Percentiles rank a stretch among this genome's conserved stretches.
Evolutionary conservation across 1,140 invertebrate genomes (phyloP).

Genomic region (Meloidogyne chitwoodi): DNA sequence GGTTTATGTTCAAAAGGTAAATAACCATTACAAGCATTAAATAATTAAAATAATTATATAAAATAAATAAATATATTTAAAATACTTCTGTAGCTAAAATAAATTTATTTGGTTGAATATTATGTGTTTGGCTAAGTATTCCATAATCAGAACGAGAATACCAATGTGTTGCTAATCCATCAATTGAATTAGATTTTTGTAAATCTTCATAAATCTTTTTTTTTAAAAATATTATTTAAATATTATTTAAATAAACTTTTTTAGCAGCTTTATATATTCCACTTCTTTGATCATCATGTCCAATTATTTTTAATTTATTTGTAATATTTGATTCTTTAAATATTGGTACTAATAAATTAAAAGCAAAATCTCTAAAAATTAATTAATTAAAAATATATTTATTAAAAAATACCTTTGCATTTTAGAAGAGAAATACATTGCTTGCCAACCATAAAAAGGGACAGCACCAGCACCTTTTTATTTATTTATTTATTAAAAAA

Average conservation of each 20-base stretch:
- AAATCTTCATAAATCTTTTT: not conserved
- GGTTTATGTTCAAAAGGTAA: slow-evolving; percentile 23
- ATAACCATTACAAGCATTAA: slow-evolving; percentile 31
- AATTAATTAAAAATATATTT: not conserved
- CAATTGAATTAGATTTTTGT: slow-evolving; percentile 67
- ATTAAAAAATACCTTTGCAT: slow-evolving; percentile 45
- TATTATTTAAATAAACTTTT: slow-evolving; percentile 9
- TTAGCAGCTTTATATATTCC: slow-evolving; percentile 68
- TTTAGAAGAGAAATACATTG: slow-evolving; percentile 71
- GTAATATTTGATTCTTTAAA: slow-evolving; percentile 22
- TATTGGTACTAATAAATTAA: slow-evolving; percentile 36
- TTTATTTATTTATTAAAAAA: not conserved
- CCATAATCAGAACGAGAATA: slow-evolving; percentile 16
- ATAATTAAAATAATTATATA: not conserved
- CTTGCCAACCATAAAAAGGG: slow-evolving; percentile 67
- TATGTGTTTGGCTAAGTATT: slow-evolving; percentile 65
- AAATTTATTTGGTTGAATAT: slow-evolving; percentile 70
- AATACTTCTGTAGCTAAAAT: slow-evolving; percentile 75
- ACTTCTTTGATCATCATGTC: slow-evolving; percentile 58
- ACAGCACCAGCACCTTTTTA: slow-evolving; percentile 41
- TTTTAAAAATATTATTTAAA: not conserved
- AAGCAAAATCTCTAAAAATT: slow-evolving; percentile 48
- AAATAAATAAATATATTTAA: not conserved
- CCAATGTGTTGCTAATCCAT: slow-evolving; percentile 69
- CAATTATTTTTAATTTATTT: slow-evolving; percentile 49